phyloP scores from a whole-genome alignment of 2,797 vertebrate species.

The Picus viridis region DNA sequence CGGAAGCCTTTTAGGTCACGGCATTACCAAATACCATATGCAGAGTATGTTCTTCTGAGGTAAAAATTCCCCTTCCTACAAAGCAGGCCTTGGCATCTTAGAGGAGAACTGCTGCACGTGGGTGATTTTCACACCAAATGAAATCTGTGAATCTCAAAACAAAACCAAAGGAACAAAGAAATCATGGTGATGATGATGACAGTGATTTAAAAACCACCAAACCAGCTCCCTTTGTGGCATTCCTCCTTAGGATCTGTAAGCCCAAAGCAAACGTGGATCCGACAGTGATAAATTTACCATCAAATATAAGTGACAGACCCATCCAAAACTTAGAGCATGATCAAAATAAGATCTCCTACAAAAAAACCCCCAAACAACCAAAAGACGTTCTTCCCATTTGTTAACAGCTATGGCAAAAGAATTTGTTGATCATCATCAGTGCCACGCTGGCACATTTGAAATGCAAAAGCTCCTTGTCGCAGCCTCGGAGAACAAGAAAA shows the following conservation, averaged over 20 bases:
- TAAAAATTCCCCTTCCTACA: background rate
- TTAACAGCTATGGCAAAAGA: constrained; percentile 41
- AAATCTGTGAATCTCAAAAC: background rate
- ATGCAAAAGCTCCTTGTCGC: constrained; percentile 44
- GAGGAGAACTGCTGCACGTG: background rate
- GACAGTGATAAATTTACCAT: background rate
- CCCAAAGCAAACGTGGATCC: constrained; percentile 53
- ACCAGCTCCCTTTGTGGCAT: constrained; percentile 60
- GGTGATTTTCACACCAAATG: background rate
- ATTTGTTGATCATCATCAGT: background rate
- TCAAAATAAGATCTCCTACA: background rate
- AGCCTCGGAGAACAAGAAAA: background rate
- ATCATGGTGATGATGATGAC: background rate
- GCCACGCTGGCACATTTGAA: background rate
- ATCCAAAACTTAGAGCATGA: background rate
- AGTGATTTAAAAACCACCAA: constrained; percentile 21
- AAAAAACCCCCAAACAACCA: background rate
- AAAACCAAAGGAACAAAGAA: constrained; percentile 15
- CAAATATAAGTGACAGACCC: background rate
- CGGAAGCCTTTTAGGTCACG: background rate
- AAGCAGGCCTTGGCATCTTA: background rate
- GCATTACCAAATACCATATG: background rate
- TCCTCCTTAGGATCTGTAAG: constrained; percentile 29
- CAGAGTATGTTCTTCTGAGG: background rate
- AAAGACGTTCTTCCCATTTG: background rate